Evolutionary conservation across 2,113 vertebrate genomes (phyloP), one percentile per base, ranked within the genome.

Genomic region (Tretioscincus oriximinensis): DNA sequence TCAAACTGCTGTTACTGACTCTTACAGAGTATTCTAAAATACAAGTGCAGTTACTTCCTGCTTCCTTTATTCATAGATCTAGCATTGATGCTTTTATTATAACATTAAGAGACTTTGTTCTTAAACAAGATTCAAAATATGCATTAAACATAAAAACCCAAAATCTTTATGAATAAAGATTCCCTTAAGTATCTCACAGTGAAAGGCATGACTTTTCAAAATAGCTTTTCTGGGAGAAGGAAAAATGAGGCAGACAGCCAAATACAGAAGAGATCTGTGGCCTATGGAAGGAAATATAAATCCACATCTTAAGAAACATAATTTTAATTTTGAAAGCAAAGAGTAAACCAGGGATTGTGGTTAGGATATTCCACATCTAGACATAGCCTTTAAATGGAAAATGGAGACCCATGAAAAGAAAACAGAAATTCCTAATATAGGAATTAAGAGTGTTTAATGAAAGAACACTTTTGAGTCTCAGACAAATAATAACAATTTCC

Each of bases 221-320:
- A 72, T 24, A 22, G 22, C 41, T 71, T 49, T 72, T 51, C 70
- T 35, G 14, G 12, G 4, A 21, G n/a, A 18, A 31, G 24, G 12
- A 24, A 7, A 54, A 73, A 49, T 12, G 77, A 18, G 54, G 26
- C 26, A 47, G 26, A 35, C 8, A 3, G 7, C 7, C 2, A 41
- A 64, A 86, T 84, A 63, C 78, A 24, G 77, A 24, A 78, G 85
- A 64, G 77, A 69, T n/a, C 24, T 75, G 16, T 51, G 20, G 67
- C 14, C 78, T 69, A 73, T 47, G 61, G 73, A 89, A 4, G 1
- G 12, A 88, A 65, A 81, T 82, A 83, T 84, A 84, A 92, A 54
- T 28, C 60, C 80, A 35, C 60, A 9, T 0, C 75, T 88, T 54
- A 82, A 77, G 77, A 88, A 79, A 81, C 73, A 84, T 90, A 67